Evolutionary conservation across 2,888 invertebrate genomes (phyloP).

Genomic region (Lasioglossum pauxillum): DNA sequence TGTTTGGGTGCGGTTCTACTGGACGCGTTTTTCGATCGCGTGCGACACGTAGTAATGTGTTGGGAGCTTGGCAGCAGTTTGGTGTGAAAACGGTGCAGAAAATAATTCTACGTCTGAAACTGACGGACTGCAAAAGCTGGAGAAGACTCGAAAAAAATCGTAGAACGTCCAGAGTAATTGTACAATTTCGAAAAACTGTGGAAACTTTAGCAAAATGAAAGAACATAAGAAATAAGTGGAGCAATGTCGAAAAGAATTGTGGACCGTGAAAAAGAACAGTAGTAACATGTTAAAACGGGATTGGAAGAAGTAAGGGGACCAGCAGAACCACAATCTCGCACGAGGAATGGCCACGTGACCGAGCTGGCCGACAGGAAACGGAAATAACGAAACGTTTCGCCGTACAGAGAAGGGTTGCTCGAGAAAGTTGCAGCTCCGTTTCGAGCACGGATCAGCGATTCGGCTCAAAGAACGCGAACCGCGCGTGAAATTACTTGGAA

Average conservation of each 20-base stretch:
- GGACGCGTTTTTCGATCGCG: too few relatives aligned
- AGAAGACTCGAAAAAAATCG: background rate
- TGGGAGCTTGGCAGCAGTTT: too few relatives aligned
- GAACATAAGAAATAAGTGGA: too few relatives aligned
- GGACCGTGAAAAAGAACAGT: background rate
- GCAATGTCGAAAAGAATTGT: too few relatives aligned
- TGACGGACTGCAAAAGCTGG: too few relatives aligned
- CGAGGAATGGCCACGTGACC: background rate
- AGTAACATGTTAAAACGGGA: background rate
- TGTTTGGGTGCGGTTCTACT: background rate
- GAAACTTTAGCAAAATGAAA: background rate
- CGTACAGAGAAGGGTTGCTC: background rate
- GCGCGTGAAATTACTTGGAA: slow-evolving; percentile 8
- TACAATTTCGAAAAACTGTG: background rate
- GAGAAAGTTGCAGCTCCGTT: background rate
- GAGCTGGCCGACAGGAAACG: background rate
- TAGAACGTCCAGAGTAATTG: background rate
- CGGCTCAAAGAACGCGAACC: slow-evolving; percentile 1
- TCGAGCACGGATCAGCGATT: slow-evolving; percentile 8
- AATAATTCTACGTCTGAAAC: too few relatives aligned
- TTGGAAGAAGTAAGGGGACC: background rate
- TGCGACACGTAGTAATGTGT: too few relatives aligned
- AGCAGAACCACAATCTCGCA: background rate
- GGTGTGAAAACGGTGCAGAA: too few relatives aligned
- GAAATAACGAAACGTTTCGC: slow-evolving; percentile 8